Percentiles rank a stretch among this genome's conserved stretches.
Evolutionary conservation across 2,888 invertebrate genomes (phyloP).

Genomic region (Cerceris ruficornis): DNA sequence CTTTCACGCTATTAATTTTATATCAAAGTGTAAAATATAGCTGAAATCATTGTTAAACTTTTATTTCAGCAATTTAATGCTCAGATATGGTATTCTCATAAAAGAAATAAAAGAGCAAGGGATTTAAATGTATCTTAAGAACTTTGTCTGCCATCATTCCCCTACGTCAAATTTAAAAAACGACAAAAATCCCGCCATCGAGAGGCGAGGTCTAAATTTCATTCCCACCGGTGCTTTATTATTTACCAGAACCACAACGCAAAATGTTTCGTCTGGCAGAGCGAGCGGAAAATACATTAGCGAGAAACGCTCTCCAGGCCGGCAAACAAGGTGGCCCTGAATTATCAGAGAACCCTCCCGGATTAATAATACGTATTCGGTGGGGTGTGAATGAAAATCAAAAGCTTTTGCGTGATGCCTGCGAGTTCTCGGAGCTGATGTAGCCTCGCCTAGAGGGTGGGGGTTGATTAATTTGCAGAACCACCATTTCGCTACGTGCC

Average conservation of each 20-base stretch:
- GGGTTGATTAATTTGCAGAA: conserved; percentile 59
- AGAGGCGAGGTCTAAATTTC: no score
- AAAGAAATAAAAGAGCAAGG: no score
- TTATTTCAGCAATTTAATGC: no score
- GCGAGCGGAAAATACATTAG: conserved; percentile 15
- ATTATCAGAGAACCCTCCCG: neutral
- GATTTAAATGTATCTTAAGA: no score
- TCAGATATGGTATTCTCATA: no score
- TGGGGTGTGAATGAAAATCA: conserved; percentile 46
- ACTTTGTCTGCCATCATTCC: no score
- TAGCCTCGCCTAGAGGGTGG: conserved; percentile 5
- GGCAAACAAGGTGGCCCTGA: neutral
- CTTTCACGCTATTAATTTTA: no score
- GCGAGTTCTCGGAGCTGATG: conserved; percentile 26
- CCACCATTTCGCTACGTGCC: conserved; percentile 16
- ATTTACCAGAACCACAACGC: neutral
- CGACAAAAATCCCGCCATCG: no score
- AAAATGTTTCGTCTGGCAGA: neutral
- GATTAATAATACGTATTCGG: conserved; percentile 40
- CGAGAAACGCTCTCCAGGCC: conserved; percentile 3
- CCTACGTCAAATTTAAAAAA: no score
- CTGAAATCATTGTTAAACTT: no score
- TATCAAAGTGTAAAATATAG: no score
- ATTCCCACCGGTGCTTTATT: no score
- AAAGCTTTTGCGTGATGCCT: conserved; percentile 31